Evolutionary conservation across 92 coral and sea anemone species (phyloP).

Genomic region (Chrysogorgia sp.): DNA sequence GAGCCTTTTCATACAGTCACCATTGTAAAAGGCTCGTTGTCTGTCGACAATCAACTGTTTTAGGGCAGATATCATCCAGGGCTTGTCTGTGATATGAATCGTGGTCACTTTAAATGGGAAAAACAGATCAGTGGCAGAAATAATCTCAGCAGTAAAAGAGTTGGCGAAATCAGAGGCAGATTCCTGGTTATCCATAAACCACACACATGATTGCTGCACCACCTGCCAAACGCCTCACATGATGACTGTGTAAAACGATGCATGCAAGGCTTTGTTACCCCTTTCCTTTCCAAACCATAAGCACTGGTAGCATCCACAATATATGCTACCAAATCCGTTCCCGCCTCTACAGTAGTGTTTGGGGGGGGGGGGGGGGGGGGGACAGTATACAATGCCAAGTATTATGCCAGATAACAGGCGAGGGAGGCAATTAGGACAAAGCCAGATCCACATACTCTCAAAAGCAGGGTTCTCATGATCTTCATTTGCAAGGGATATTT

Average conservation of each 20-base stretch:
- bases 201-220: slow-evolving; percentile 23
- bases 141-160: slow-evolving; percentile 34
- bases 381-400: slow-evolving; percentile 30
- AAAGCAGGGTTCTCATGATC: too few relatives aligned
- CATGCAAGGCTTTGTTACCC: not conserved
- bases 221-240: slow-evolving; percentile 33
- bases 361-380: too few relatives aligned
- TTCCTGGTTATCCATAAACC: not conserved
- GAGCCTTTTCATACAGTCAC: too few relatives aligned
- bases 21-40: slow-evolving; percentile 58
- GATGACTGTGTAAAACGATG: slow-evolving; percentile 17
- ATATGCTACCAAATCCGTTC: slow-evolving; percentile 30
- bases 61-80: too few relatives aligned
- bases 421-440: too few relatives aligned
- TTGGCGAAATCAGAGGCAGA: slow-evolving; percentile 33
- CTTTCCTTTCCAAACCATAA: not conserved
- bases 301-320: slow-evolving; percentile 42
- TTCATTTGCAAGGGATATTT: too few relatives aligned
- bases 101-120: slow-evolving; percentile 1
- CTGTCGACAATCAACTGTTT: slow-evolving; percentile 46
- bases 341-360: slow-evolving; percentile 21
- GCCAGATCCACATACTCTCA: too few relatives aligned
- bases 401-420: slow-evolving; percentile 46
- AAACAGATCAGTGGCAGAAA: slow-evolving; percentile 8
- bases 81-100: not conserved